Percentiles rank a stretch among this genome's conserved stretches.
These are phyloP conservation scores for Chamaea fasciata DNA, from an alignment of 2,113 vertebrate species.

Conservation along the genomic window DNA sequence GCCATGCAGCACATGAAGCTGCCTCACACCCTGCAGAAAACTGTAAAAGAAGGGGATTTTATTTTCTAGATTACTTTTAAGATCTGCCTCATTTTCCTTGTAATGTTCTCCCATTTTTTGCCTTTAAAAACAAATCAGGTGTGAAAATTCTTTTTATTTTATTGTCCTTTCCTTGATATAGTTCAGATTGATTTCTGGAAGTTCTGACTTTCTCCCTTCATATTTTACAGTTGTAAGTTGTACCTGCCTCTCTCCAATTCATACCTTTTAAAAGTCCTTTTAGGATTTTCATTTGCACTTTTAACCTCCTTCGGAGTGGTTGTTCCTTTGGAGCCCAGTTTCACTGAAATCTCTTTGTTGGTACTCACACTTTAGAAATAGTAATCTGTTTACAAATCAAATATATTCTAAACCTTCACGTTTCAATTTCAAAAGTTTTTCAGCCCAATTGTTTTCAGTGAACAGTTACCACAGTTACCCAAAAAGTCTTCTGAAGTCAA, in stretches of 20 bases:
- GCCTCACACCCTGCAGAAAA: not conserved
- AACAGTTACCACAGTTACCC: constrained; percentile 27
- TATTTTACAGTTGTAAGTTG: not conserved
- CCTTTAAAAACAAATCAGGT: not conserved
- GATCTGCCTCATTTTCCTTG: not conserved
- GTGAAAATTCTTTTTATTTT: not conserved
- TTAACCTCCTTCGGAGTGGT: not conserved
- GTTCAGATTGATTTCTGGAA: not conserved
- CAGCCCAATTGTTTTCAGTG: constrained; percentile 7
- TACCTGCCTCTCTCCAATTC: not conserved
- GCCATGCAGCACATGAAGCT: not conserved
- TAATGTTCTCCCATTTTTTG: not conserved
- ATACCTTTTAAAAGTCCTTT: not conserved
- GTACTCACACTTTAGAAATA: not conserved
- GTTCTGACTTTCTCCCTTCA: not conserved
- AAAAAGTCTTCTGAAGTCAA: not conserved
- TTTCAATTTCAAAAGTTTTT: not conserved
- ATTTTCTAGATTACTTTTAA: not conserved
- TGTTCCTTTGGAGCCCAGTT: not conserved
- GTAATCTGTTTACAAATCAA: not conserved
- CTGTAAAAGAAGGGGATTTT: not conserved
- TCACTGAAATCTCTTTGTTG: not conserved
- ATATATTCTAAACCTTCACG: not conserved
- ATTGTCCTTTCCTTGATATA: not conserved
- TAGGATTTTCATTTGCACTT: not conserved